Base-by-base conservation (phyloP, 2,888 invertebrate species). In the Lottia gigantea region DNA sequence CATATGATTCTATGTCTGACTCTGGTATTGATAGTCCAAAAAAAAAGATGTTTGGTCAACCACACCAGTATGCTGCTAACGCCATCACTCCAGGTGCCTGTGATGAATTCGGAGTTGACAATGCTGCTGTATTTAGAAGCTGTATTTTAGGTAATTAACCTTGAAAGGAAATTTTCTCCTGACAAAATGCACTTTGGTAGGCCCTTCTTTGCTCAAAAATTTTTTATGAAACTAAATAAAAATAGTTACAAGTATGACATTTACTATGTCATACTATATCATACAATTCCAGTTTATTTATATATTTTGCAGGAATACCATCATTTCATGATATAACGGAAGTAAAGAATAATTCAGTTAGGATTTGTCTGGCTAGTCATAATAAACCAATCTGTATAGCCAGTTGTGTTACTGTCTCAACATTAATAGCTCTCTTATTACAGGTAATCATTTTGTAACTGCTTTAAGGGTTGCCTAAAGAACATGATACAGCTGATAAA, bases 341-440 rank as follows among this genome's bases (percentile, higher is more conserved):
- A 74, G 85, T 87, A 11, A 79, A 78, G 40, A 78, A 76, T 40
- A 87, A 87, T 74, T 80, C 84, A 16, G 73, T 80, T 15, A 76
- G 87, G 49, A 86, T 87, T 46, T 88, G 88, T 75, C 75, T 78
- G 62, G 83, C 88, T 8, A 87, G 88, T 25, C 89, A 89, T 77
- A 76, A 82, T 69, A 83, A 86, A 71, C 82, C 82, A 8, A 71
- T 82, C 45, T 86, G 86, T 79, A 76, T 85, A 40, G 85, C 87
- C 23, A 79, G 86, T 11, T 84, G 85, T 73, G 83, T 86, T 40
- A 75, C 85, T 25, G 71, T 86, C 40, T 83, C 88, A 23, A 74
- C 82, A 23, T 68, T 87, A 11, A 76, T 88, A 6, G 83, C 89
- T 12, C 76, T 84, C 8, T 74, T 88, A 71, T 75, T 89, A 46